Base-by-base conservation (phyloP, 2,888 invertebrate genomes). In the Harpalus rubripes region DNA sequence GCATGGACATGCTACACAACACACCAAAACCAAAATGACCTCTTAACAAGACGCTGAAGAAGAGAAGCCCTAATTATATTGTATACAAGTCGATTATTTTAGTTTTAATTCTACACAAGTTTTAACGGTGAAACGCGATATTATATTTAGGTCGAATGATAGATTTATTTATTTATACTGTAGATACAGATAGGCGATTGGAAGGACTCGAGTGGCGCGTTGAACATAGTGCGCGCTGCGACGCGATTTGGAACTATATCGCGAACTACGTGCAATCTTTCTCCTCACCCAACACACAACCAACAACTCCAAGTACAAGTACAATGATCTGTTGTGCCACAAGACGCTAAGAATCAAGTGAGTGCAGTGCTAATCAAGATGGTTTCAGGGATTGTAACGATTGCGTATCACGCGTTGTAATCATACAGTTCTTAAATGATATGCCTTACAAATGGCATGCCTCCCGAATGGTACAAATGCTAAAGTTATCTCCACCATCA, bases 81-180 rank as follows among this genome's bases (percentile, higher is more conserved):
- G 90, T 90, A 90, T 90, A 89, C 90, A 88, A 89, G 89, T 89
- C 89, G 88, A 88, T 90, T 84, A 84, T 84, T 90, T 88, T 89
- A 89, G 88, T 90, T 89, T 88, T 88, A 88, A 86, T 86, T 87
- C 87, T 88, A 84, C 63, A 84, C 78, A 84, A 78, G 74, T 78
- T 76, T 84, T 76, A 83, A 84, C 84, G 84, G 84, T 84, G 84
- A 87, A 88, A 86, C 88, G 90, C 89, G 90, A 89, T 89, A 87
- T 88, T 87, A 87, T 88, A 88, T 88, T 89, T 84, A 84, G 84
- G 84, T 84, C 84, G 88, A 90, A 89, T 89, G 88, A 89, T 88
- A 88, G 85, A 85, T 91, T 91, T 91, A 91, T 91, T 91, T 91
- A 91, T 91, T 91, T 91, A 91, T 90, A 84, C 89, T 91, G 91